These are phyloP conservation scores for Maccullochella peelii DNA, from an alignment of 2,113 vertebrate species.

Conservation along the genomic window DNA sequence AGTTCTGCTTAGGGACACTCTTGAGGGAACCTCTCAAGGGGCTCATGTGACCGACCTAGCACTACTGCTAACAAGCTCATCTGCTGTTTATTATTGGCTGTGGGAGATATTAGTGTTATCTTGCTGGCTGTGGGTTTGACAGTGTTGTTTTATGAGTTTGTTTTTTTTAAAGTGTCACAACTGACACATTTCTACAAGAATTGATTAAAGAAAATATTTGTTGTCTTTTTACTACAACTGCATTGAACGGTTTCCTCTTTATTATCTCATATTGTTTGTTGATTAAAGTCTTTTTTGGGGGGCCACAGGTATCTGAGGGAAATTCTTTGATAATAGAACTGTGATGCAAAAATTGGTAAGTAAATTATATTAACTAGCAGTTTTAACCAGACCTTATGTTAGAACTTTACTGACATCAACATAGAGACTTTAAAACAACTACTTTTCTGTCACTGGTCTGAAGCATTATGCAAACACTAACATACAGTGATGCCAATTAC, in stretches of 20 bases:
- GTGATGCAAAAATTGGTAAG: background rate
- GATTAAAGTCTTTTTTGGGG: too few relatives aligned
- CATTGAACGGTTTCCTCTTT: background rate
- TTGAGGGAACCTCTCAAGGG: too few relatives aligned
- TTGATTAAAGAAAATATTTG: background rate
- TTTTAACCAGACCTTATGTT: background rate
- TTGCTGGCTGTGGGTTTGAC: background rate
- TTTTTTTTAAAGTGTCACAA: background rate
- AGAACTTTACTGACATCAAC: background rate
- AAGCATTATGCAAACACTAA: slow-evolving; percentile 24
- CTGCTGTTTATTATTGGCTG: background rate
- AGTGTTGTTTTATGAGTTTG: background rate
- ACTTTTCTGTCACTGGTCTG: background rate
- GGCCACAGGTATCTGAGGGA: background rate
- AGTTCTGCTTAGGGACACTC: background rate
- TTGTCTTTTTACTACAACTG: background rate
- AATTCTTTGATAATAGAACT: background rate
- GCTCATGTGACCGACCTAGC: background rate
- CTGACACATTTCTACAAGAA: background rate
- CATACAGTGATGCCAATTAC: slow-evolving; percentile 5
- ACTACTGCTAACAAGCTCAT: background rate
- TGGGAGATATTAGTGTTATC: background rate
- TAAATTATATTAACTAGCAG: background rate
- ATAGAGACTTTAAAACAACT: background rate
- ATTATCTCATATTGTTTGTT: background rate